Base-by-base conservation (phyloP, 1,140 invertebrate genomes). In the Trialeurodes vaporariorum region DNA sequence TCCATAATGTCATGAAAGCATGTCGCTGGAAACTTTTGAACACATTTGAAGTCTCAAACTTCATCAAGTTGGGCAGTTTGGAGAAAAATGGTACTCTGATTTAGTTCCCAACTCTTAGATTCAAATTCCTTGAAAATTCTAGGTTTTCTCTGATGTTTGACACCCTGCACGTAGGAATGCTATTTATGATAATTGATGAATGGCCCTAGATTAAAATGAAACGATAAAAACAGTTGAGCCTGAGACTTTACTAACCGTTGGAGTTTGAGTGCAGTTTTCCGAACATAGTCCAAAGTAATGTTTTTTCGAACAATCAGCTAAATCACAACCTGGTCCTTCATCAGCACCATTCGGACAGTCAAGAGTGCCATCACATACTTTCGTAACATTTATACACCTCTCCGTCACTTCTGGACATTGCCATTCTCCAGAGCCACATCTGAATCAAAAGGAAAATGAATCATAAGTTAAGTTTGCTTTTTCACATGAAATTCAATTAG, bases 291-390 rank as follows among this genome's bases (percentile, higher is more conserved):
- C 87, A 73, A 87, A 85, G 17, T 49, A 49, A 49, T 49, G 34
- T 49, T 72, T 66, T 73, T 87, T 85, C 17, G 80, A 75, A 74
- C 91, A 93, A 73, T 92, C 87, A 0, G 83, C 83, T 13, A 92
- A 80, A 73, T 90, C 87, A 75, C 94, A 98, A 61, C 87, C 87
- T 1, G 84, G 81, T 21, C 95, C 95, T 84, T 98, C 95, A 76
- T 97, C 94, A 0, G 86, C 82, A 0, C 92, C 93, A 73, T 94
- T 94, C 0, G 94, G 93, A 80, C 94, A 98, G 72, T 97, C 91
- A 0, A 80, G 74, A 63, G 88, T 91, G 21, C 84, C 85, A 76
- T 98, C 90, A 79, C 94, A 98, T 0, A 97, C 89, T 23, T 81
- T 83, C 0, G 86, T 87, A 0, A 90, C 79, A 71, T 92, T 91